Base-by-base conservation (phyloP, 2,113 vertebrate genomes). In the Vulpes vulpes region DNA sequence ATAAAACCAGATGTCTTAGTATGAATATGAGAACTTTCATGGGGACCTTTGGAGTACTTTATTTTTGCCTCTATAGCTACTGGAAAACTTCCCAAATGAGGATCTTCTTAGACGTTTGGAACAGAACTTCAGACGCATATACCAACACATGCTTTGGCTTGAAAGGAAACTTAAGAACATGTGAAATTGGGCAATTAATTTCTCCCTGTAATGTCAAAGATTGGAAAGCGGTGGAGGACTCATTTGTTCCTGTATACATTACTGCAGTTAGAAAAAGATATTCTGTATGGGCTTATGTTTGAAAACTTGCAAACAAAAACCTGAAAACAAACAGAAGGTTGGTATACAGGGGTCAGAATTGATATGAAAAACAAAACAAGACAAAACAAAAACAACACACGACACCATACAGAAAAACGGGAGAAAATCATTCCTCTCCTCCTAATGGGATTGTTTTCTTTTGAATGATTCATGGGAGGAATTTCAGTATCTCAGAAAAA, bases 271-370 rank as follows among this genome's bases (percentile, higher is more conserved):
- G 23, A 35, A 59, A 88, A 69, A 96, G 55, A 90, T 25, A 92
- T 88, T 89, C 73, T 94, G 32, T 60, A 74, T 27, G 35, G 71
- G 83, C 53, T 97, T 94, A 43, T 96, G 97, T 98, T 98, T 97
- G 92, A 98, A 96, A 71, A 49, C 19, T 9, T 30, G 55, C 62
- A 38, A 38, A 38, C 38, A 38, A 67, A 38, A 60, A 87, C 0
- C 93, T 96, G 62, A 65, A 79, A 89, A 95, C 59, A 96, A 59
- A 92, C 62, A 69, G 35, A 16, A 80, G 94, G 55, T 73, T 59
- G 51, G n/a, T 20, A 59, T 38, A 27, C 32, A 49, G 35, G 55
- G 25, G 14, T 60, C 3, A 59, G 55, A 43, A 43, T 43, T 74
- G 43, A 43, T 0, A 22, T 43, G 0, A 35, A 59, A 59, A 57